Evolutionary conservation across 2,113 vertebrate genomes (phyloP).

Genomic region (Tylochromis polylepis): DNA sequence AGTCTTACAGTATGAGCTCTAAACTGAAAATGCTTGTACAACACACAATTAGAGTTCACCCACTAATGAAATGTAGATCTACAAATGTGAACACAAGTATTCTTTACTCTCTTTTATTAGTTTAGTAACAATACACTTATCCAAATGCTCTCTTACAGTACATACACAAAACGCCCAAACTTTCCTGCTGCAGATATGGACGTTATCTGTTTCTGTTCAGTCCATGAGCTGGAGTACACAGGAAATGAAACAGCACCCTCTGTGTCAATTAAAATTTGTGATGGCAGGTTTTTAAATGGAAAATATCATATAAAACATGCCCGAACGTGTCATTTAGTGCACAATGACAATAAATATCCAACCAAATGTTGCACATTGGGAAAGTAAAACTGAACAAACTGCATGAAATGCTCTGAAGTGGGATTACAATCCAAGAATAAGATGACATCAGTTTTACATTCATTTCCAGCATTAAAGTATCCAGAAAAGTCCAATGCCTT

Average conservation of each 20-base stretch:
- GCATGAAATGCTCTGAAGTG: not conserved
- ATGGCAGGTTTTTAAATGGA: not conserved
- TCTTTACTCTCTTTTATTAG: not conserved
- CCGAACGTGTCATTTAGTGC: not conserved
- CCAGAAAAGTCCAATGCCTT: not conserved
- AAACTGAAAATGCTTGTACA: not conserved
- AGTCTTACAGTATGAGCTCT: not conserved
- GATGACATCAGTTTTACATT: not conserved
- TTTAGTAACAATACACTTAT: not conserved
- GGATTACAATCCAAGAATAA: not conserved
- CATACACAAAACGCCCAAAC: not conserved
- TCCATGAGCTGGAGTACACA: not conserved
- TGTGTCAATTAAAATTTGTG: not conserved
- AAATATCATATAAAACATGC: not conserved
- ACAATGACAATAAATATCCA: not conserved
- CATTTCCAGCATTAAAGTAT: not conserved
- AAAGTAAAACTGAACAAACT: not conserved
- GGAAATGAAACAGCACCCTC: constrained; percentile 49
- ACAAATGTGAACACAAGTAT: not conserved
- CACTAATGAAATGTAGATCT: not conserved
- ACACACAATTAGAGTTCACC: not conserved
- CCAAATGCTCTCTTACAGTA: not conserved
- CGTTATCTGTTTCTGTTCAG: constrained; percentile 5
- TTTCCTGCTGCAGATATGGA: not conserved
- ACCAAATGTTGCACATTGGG: not conserved